Evolutionary conservation across 2,113 vertebrate genomes (phyloP).

Genomic region (Python bivittatus): DNA sequence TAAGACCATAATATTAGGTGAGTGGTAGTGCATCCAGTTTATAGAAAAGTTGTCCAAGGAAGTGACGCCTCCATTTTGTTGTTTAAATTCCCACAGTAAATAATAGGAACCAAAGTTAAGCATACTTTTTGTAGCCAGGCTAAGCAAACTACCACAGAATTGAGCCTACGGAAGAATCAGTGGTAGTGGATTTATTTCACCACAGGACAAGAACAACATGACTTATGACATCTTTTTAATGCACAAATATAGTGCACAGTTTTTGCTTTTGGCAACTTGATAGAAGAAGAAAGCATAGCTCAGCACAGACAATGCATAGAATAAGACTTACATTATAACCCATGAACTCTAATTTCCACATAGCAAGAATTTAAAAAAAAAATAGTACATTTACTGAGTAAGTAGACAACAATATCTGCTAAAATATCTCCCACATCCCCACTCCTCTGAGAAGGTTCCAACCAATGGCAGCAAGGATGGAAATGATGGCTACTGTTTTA

Average conservation of each 20-base stretch:
- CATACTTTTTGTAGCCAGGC: not conserved
- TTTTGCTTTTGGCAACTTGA: no score
- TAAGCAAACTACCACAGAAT: not conserved
- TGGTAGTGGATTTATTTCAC: not conserved
- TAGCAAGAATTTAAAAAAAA: not conserved
- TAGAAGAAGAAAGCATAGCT: not conserved
- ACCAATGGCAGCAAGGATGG: not conserved
- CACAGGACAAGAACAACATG: not conserved
- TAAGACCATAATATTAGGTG: not conserved
- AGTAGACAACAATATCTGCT: not conserved
- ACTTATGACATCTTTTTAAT: not conserved
- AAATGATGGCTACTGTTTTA: not conserved
- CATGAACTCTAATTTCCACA: not conserved
- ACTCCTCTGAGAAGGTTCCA: not conserved
- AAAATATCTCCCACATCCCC: not conserved
- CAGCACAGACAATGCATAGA: not conserved
- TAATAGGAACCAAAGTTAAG: not conserved
- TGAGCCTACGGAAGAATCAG: not conserved
- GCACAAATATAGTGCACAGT: not conserved
- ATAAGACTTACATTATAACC: not conserved
- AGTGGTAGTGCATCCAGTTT: not conserved
- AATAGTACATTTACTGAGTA: not conserved
- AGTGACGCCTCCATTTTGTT: not conserved
- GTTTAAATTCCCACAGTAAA: not conserved
- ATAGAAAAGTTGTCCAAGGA: not conserved